phyloP scores from a whole-genome alignment of 2,797 vertebrate species.

The Takifugu rubripes region DNA sequence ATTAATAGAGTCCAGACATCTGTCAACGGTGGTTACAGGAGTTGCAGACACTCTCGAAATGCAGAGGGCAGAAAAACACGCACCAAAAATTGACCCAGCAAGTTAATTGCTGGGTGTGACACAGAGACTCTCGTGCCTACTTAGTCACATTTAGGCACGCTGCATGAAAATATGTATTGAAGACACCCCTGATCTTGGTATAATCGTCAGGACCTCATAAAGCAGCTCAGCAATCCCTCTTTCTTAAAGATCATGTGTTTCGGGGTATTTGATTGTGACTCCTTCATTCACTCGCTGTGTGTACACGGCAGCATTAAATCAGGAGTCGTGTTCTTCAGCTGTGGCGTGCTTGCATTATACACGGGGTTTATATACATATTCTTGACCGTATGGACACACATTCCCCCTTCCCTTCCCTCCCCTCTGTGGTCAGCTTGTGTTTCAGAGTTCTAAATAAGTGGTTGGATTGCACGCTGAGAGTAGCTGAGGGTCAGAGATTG shows the following conservation, averaged over 20 bases:
- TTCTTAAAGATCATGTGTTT: too few species aligned
- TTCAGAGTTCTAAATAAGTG: slow-evolving; percentile 42
- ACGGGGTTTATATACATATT: background rate
- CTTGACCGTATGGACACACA: slow-evolving; percentile 1
- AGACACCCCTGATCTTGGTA: too few species aligned
- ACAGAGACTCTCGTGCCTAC: slow-evolving; percentile 18
- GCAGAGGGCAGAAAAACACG: slow-evolving; percentile 11
- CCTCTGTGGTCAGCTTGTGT: slow-evolving; percentile 45
- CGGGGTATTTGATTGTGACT: background rate
- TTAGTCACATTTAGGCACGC: slow-evolving; percentile 14
- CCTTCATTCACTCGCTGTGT: background rate
- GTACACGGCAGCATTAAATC: slow-evolving; percentile 1
- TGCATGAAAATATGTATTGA: slow-evolving; percentile 13
- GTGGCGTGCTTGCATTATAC: background rate
- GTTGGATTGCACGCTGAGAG: slow-evolving; percentile 33
- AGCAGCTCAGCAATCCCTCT: too few species aligned
- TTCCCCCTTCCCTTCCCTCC: background rate
- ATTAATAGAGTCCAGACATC: slow-evolving; percentile 12
- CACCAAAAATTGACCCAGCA: slow-evolving; percentile 23
- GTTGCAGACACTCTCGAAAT: slow-evolving; percentile 1
- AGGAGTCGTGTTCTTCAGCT: background rate
- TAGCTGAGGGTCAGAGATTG: slow-evolving; percentile 40
- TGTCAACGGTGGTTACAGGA: background rate
- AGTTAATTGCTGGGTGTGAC: slow-evolving; percentile 47
- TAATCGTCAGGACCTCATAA: too few species aligned